Percentiles rank a stretch among this genome's conserved stretches.
Evolutionary conservation across 2,113 vertebrate species (phyloP).

Genomic region (Epinephelus lanceolatus): DNA sequence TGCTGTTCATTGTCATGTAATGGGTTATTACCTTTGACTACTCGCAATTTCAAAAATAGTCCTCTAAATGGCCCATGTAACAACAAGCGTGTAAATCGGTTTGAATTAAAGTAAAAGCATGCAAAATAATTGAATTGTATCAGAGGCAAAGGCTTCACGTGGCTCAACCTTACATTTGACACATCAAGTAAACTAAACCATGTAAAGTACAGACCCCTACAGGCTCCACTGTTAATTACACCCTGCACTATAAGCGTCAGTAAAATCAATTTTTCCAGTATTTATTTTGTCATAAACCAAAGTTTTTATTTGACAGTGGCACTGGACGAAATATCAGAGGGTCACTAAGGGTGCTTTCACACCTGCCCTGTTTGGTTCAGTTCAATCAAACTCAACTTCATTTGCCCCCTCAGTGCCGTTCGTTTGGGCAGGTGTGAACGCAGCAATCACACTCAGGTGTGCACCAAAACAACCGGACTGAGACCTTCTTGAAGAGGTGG

Average conservation of each 20-base stretch:
- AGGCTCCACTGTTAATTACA: not conserved
- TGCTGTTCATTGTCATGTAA: slow-evolving; percentile 1
- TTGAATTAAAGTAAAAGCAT: slow-evolving; percentile 27
- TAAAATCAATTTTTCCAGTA: too few relatives aligned
- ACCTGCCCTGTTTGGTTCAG: too few relatives aligned
- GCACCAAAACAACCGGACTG: too few relatives aligned
- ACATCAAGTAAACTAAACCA: not conserved
- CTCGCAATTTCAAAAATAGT: slow-evolving; percentile 24
- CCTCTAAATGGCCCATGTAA: not conserved
- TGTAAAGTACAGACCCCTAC: not conserved
- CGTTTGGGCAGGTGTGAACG: too few relatives aligned
- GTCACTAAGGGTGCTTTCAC: too few relatives aligned
- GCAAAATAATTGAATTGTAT: slow-evolving; percentile 3
- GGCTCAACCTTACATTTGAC: not conserved
- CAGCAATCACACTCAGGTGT: too few relatives aligned
- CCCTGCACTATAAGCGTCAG: not conserved
- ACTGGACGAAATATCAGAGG: not conserved
- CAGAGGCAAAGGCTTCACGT: not conserved
- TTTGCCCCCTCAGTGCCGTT: too few relatives aligned
- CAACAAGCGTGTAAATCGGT: slow-evolving; percentile 19
- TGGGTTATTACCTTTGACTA: slow-evolving; percentile 6
- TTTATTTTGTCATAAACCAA: too few relatives aligned
- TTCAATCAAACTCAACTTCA: too few relatives aligned
- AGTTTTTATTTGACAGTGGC: too few relatives aligned
- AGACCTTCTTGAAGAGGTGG: too few relatives aligned